Percentiles rank a stretch among this genome's conserved stretches.
Conservation (phyloP, 2,888 invertebrate species). For the Ophion ventricosus region DNA sequence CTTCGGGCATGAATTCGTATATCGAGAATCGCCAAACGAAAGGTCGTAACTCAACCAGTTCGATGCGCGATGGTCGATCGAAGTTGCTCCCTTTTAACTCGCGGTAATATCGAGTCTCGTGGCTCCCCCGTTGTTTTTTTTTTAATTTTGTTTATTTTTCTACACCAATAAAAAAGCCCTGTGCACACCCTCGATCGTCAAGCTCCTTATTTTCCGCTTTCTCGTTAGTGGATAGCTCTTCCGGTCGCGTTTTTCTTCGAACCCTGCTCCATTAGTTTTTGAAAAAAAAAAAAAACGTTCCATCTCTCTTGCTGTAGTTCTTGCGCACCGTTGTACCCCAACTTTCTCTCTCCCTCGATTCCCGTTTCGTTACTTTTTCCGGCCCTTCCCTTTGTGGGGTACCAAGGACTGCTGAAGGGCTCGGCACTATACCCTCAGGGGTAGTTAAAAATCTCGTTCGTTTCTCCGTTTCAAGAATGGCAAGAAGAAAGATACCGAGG, state of each 20-base stretch:
- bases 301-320: too few species aligned
- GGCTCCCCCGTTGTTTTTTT: not conserved
- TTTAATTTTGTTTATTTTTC: not conserved
- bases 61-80: not conserved
- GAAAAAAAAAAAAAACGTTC: not conserved
- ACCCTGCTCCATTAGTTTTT: constrained; percentile 30
- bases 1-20: not conserved
- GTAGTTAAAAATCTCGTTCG: constrained; percentile 61
- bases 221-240: constrained; percentile 53
- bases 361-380: not conserved
- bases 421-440: constrained; percentile 34
- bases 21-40: constrained; percentile 14
- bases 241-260: not conserved
- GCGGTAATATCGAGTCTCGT: constrained; percentile 1
- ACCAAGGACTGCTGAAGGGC: constrained; percentile 6
- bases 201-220: constrained; percentile 46
- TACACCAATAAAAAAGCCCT: constrained; percentile 1
- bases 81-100: not conserved
- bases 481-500: not conserved
- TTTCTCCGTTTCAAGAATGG: constrained; percentile 54
- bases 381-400: not conserved
- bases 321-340: not conserved
- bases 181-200: constrained; percentile 33
- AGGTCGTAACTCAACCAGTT: constrained; percentile 27
- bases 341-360: not conserved